Evolutionary conservation across 1,140 invertebrate species (phyloP).

Genomic region (Hycleus phaleratus): DNA sequence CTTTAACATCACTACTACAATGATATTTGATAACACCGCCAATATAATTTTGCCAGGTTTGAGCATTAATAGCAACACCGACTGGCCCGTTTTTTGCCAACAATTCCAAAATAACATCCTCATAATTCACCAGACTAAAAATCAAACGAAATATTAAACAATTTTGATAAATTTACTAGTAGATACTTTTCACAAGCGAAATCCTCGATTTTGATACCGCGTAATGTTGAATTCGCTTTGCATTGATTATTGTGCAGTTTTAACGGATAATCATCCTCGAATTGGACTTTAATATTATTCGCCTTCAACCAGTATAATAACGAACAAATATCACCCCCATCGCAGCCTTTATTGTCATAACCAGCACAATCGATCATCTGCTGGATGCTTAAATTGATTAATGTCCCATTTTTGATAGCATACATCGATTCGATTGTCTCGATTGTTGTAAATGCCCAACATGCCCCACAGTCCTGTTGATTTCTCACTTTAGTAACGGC

Average conservation of each 20-base stretch:
- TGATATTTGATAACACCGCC: constrained; percentile 79
- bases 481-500: constrained; percentile 62
- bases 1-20: constrained; percentile 54
- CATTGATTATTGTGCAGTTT: constrained; percentile 52
- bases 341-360: constrained; percentile 65
- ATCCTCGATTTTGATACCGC: constrained; percentile 36
- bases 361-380: constrained; percentile 78
- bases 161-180: neutral
- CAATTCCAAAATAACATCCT: constrained; percentile 56
- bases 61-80: constrained; percentile 71
- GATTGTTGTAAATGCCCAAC: constrained; percentile 79
- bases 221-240: constrained; percentile 31
- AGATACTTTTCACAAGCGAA: constrained; percentile 48
- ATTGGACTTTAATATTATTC: constrained; percentile 50
- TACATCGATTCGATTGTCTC: constrained; percentile 72
- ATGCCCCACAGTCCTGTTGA: constrained; percentile 75
- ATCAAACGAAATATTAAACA: constrained; percentile 10
- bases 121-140: constrained; percentile 55
- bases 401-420: constrained; percentile 56
- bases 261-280: constrained; percentile 60
- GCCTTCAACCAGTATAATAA: constrained; percentile 64
- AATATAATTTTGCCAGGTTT: constrained; percentile 81
- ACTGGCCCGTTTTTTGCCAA: constrained; percentile 68
- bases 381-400: constrained; percentile 66
- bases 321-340: constrained; percentile 72